Conservation (phyloP, 2,797 vertebrate genomes). For the Cephalopachus bancanus region DNA sequence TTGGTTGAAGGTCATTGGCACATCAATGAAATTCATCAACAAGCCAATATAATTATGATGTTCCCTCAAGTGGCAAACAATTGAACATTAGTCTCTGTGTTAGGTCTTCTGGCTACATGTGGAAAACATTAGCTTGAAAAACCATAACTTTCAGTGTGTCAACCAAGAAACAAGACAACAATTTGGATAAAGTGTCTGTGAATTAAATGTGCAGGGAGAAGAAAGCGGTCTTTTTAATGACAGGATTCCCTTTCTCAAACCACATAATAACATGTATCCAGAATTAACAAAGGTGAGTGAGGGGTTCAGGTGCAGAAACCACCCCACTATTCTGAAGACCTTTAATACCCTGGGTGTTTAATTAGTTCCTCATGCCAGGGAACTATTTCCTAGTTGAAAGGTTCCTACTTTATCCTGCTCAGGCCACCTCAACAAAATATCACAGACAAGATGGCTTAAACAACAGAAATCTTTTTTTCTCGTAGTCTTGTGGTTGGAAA, state of each 20-base stretch:
- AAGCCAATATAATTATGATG: neutral
- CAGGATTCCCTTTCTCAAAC: neutral
- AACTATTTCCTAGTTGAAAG: rapidly evolving
- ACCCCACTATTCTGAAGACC: neutral
- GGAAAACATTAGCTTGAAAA: conserved; percentile 30
- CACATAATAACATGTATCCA: neutral
- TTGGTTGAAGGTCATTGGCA: neutral
- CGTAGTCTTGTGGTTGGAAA: neutral
- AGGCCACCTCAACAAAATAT: neutral
- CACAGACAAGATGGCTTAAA: neutral
- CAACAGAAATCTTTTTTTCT: neutral
- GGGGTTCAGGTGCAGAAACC: neutral
- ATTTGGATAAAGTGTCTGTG: neutral
- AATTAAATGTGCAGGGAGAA: neutral
- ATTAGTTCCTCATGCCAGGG: neutral
- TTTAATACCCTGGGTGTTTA: neutral
- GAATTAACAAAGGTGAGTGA: neutral
- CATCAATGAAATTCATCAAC: neutral
- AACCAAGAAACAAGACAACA: neutral
- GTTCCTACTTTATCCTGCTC: neutral
- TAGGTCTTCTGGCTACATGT: neutral
- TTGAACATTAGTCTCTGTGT: neutral
- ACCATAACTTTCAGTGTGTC: neutral
- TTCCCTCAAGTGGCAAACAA: neutral
- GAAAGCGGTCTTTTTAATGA: neutral